phyloP scores from a whole-genome alignment of 2,888 invertebrate species.

The Adelognathus sp. region DNA sequence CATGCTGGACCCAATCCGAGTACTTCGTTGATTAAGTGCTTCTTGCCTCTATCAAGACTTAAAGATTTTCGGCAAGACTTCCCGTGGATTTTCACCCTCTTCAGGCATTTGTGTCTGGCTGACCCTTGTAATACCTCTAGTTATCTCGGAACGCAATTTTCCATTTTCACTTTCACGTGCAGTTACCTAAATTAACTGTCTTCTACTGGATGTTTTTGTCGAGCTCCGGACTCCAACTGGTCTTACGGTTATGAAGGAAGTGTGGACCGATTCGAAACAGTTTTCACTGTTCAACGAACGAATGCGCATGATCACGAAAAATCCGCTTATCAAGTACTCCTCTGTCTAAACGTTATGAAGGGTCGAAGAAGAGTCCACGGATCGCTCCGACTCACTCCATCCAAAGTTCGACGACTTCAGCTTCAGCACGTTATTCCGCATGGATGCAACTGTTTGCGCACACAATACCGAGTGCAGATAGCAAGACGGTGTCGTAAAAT shows the following conservation, averaged over 20 bases:
- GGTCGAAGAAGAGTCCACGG: not conserved
- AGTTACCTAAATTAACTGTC: not conserved
- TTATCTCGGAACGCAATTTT: not conserved
- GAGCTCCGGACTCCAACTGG: not conserved
- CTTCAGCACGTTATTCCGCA: not conserved
- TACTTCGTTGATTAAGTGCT: constrained; percentile 51
- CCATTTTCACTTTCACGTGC: not conserved
- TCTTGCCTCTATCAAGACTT: not conserved
- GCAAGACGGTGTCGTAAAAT: constrained; percentile 4
- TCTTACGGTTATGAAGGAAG: not conserved
- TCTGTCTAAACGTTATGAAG: not conserved
- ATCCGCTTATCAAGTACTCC: not conserved
- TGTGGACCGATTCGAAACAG: not conserved
- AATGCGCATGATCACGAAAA: not conserved
- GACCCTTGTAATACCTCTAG: not conserved
- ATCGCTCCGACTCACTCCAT: not conserved
- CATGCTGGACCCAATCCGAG: constrained; percentile 27
- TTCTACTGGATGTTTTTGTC: not conserved
- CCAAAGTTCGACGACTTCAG: not conserved
- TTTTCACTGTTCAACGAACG: not conserved
- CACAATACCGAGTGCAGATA: constrained; percentile 7
- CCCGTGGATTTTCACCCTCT: not conserved
- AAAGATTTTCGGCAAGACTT: constrained; percentile 4
- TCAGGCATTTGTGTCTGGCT: not conserved
- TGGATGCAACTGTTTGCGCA: not conserved